Percentiles rank a stretch among this genome's conserved stretches.
phyloP scores from a whole-genome alignment of 2,888 invertebrate species.

The Odontothrips loti region DNA sequence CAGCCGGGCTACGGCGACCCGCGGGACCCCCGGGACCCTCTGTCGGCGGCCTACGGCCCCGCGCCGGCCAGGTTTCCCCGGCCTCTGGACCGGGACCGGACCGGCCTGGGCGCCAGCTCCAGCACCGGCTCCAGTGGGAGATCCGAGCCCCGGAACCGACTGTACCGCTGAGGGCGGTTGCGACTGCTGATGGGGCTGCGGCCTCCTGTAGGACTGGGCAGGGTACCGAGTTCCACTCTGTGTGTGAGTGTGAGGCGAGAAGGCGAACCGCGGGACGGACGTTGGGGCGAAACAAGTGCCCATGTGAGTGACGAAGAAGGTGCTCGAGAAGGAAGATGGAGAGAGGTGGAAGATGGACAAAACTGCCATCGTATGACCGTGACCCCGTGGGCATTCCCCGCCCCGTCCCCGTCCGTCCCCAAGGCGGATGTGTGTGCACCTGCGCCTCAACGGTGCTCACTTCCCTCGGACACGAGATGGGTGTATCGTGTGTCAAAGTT shows the following conservation, averaged over 20 bases:
- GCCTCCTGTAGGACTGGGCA: background rate
- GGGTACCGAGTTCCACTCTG: background rate
- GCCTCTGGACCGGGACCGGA: background rate
- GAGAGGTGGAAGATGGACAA: too few relatives aligned
- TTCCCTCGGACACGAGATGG: too few relatives aligned
- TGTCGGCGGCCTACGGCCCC: background rate
- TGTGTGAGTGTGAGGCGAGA: background rate
- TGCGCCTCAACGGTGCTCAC: too few relatives aligned
- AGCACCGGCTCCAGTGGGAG: background rate
- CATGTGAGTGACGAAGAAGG: background rate
- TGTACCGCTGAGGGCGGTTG: background rate
- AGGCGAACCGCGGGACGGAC: background rate
- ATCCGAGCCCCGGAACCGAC: background rate
- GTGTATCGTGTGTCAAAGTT: too few relatives aligned
- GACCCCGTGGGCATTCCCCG: too few relatives aligned
- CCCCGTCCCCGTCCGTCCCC: too few relatives aligned
- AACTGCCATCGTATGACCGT: too few relatives aligned
- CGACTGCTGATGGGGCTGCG: background rate
- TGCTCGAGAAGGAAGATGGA: too few relatives aligned
- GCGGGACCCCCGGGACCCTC: too few relatives aligned
- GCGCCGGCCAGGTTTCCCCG: background rate
- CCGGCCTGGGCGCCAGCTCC: background rate
- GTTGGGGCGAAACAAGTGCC: background rate
- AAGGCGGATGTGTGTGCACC: too few relatives aligned
- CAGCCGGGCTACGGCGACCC: constrained; percentile 12